Conservation (phyloP, 53 echinoderm and acorn worm species). For the Antedon mediterranea region DNA sequence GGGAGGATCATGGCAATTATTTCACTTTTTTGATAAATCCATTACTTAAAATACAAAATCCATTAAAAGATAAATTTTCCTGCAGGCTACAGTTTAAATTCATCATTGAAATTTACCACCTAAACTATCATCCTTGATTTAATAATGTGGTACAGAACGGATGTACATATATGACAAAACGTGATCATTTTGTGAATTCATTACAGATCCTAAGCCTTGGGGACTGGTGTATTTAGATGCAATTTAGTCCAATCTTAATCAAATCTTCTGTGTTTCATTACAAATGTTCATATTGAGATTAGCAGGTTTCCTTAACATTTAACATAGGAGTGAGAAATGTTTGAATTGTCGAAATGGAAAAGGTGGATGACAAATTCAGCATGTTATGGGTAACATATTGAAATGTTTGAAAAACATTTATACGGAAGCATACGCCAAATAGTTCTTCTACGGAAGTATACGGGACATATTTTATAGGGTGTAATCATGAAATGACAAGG, state of each 20-base stretch:
- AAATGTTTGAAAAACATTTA: too few species aligned
- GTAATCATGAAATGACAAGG: too few species aligned
- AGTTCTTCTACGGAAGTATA: too few species aligned
- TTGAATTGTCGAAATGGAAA: too few species aligned
- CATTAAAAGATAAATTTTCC: slow-evolving; percentile 7
- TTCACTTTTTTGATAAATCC: not conserved
- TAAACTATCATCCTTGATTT: not conserved
- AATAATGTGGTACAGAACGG: not conserved
- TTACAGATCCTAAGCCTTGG: not conserved
- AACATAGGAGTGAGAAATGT: too few species aligned
- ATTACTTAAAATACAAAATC: slow-evolving; percentile 12
- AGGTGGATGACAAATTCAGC: too few species aligned
- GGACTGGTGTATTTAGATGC: not conserved
- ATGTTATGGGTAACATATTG: too few species aligned
- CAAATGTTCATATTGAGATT: not conserved
- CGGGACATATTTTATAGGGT: too few species aligned
- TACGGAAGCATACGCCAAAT: too few species aligned
- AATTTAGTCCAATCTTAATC: not conserved
- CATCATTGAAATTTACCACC: not conserved
- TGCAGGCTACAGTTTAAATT: too few species aligned
- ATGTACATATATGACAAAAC: not conserved
- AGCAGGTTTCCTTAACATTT: not conserved
- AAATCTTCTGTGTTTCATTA: not conserved
- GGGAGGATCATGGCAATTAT: not conserved
- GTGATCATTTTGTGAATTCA: not conserved